Conservation (phyloP, 2,888 invertebrate species). For the Drosophila kuntzei region DNA sequence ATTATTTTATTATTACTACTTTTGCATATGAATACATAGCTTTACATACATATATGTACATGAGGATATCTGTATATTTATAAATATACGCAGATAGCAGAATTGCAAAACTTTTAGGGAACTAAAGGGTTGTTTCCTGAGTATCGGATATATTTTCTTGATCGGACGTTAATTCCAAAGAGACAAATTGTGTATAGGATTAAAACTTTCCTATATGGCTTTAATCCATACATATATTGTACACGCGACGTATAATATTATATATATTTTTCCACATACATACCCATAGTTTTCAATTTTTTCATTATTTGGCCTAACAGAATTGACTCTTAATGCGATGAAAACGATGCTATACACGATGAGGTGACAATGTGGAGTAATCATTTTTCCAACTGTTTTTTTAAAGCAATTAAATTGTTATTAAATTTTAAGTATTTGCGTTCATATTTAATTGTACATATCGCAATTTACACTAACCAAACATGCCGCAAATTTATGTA, state of each 20-base stretch:
- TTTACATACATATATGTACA: too few relatives aligned
- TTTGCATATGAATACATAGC: too few relatives aligned
- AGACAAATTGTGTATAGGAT: too few relatives aligned
- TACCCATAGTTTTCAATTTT: slow-evolving; percentile 37
- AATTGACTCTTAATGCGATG: not conserved
- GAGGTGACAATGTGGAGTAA: slow-evolving; percentile 1
- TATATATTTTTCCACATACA: not conserved
- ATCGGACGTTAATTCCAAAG: too few relatives aligned
- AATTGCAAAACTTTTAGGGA: too few relatives aligned
- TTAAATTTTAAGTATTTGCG: not conserved
- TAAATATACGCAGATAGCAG: too few relatives aligned
- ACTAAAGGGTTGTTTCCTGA: too few relatives aligned
- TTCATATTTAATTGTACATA: slow-evolving; percentile 12
- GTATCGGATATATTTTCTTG: too few relatives aligned
- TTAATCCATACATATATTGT: not conserved
- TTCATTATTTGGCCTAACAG: slow-evolving; percentile 8
- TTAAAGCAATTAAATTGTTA: not conserved
- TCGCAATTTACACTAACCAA: slow-evolving; percentile 1
- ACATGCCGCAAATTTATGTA: not conserved
- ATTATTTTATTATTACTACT: too few relatives aligned
- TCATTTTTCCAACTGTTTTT: slow-evolving; percentile 11
- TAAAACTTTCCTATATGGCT: too few relatives aligned
- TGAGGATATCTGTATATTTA: too few relatives aligned
- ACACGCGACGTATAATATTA: not conserved
- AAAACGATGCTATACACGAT: slow-evolving; percentile 9